Evolutionary conservation across 2,113 vertebrate species (phyloP), one percentile per base, ranked within the genome.

Genomic region (Gymnogyps californianus): DNA sequence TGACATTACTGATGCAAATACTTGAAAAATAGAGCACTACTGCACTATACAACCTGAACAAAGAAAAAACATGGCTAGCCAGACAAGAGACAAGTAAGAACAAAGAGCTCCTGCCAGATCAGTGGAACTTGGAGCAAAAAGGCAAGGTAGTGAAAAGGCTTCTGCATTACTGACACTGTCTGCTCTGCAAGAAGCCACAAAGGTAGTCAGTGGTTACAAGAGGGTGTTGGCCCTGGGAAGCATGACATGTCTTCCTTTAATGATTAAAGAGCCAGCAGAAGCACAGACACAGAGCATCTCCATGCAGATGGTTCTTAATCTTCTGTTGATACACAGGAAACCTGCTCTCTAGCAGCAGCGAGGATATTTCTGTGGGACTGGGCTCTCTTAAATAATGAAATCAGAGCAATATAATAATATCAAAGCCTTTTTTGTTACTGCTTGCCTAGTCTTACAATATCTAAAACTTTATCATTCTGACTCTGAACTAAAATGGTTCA

Each of bases 181-280:
- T 83, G 87, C 67, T 75, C 49, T 95, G 52, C 69, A 82, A 89
- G 76, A 59, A 92, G 74, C 65, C 86, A 78, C 81, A 92, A 87
- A 90, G 76, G 58, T 19, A 83, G 19, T 11, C 51, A 58, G 47
- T 62, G 36, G 67, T 93, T 94, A 59, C 77, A 90, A 29, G 36
- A 94, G 66, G 87, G 87, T 90, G 87, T 77, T 91, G 66, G 90
- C 82, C 54, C 70, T 76, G 83, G 69, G 83, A 95, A 83, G n/a
- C 26, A 62, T 3, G 26, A 46, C 47, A 57, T 26, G 62, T 20
- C 58, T 87, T n/a, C 49, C 66, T 90, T 61, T 49, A 59, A 24
- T 67, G 64, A 95, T 83, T 83, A 76, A 84, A 97, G 76, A 76
- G 21, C 18, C 88, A 75, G 36, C 38, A 91, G 59, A 88, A 93